phyloP scores from a whole-genome alignment of 2,888 invertebrate species.

The Dolichomitus sp. region DNA sequence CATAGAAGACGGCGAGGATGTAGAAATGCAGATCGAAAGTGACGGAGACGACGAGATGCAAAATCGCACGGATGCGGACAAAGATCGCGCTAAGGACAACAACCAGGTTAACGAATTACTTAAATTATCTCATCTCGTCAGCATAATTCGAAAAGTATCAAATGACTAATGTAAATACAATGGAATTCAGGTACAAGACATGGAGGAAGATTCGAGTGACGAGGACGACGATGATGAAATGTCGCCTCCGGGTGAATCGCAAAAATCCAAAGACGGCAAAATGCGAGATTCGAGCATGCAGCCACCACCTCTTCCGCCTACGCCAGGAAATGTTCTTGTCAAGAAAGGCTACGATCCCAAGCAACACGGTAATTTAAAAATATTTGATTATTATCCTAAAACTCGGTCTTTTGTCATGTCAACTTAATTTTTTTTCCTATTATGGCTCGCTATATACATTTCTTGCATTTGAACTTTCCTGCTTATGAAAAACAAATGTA shows the following conservation, averaged over 20 bases:
- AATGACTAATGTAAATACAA: neutral
- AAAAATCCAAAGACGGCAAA: conserved; percentile 84
- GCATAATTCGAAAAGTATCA: neutral
- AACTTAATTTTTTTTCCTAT: too few species aligned
- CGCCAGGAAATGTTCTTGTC: conserved; percentile 97
- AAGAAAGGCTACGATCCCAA: conserved; percentile 99
- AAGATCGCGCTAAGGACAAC: conserved; percentile 87
- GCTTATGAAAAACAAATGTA: too few species aligned
- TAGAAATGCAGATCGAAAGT: conserved; percentile 96
- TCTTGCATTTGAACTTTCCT: too few species aligned
- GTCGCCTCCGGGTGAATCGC: conserved; percentile 79
- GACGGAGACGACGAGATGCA: conserved; percentile 90
- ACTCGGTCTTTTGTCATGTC: too few species aligned
- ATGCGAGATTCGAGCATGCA: conserved; percentile 86
- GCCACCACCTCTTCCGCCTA: conserved; percentile 93
- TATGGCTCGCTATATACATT: too few species aligned
- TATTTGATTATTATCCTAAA: neutral
- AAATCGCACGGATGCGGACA: conserved; percentile 83
- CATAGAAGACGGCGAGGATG: conserved; percentile 93
- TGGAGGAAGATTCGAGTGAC: conserved; percentile 95
- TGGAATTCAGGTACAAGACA: conserved; percentile 91
- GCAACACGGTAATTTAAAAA: conserved; percentile 88
- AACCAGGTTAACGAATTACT: conserved; percentile 83
- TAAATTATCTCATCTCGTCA: neutral
- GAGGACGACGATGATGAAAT: conserved; percentile 88